Evolutionary conservation across 2,888 invertebrate genomes (phyloP), one percentile per base, ranked within the genome.

Genomic region (Colostygia pectinataria): DNA sequence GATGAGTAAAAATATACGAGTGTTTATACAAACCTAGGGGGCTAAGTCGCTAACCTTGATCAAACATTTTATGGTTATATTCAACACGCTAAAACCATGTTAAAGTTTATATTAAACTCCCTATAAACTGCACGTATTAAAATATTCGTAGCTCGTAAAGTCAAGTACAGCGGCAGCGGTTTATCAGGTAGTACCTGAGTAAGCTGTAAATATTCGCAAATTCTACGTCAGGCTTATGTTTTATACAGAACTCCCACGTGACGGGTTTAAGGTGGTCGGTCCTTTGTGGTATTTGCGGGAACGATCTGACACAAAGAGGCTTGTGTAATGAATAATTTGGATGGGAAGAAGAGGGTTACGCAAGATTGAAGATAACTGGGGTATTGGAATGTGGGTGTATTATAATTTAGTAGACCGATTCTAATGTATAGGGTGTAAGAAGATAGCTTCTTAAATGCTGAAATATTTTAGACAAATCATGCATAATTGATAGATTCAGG

Each of bases 301-400:
- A 52, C 41, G 41, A 41, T 43, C 60, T 53, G 54, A 56, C 60
- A 61, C 58, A 58, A 61, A 61, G 60, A 55, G 52, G 40, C 54
- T 51, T 56, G 43, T 53, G 25, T 58, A 56, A 61, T 61, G 60
- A 61, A 61, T 61, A 58, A 58, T 61, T 58, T 53, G 54, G 46
- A 50, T 45, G 46, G 31, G 38, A 25, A 13, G 53, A 42, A 40
- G 38, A 49, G 59, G 57, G 53, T 53, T 50, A 31, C 47, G 32
- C 27, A 46, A 56, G 53, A 58, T 58, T 53, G 48, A 33, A 53
- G 56, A 56, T 61, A 58, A 49, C 53, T 44, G 13, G 43, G 47
- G 45, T 58, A 58, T 61, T 53, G 55, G 55, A 50, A 49, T 53
- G 49, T 41, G 40, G 40, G 46, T 52, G 39, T 48, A 25, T 32